Evolutionary conservation across 2,888 invertebrate genomes (phyloP).

Genomic region (Timema podura): DNA sequence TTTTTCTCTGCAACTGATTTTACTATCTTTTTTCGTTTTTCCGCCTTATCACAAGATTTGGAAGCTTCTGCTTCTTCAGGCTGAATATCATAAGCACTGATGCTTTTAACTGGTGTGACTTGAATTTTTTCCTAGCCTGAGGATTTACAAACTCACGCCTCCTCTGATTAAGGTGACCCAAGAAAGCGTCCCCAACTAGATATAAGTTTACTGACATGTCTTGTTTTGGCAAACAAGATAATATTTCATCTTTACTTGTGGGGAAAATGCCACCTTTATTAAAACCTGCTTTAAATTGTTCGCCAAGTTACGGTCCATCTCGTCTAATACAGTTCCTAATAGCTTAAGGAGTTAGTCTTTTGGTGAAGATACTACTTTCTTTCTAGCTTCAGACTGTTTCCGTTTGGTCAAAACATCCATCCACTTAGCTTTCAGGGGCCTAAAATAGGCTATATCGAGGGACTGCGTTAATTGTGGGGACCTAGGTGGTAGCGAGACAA

Average conservation of each 20-base stretch:
- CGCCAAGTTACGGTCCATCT: not conserved
- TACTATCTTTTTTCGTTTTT: too few relatives aligned
- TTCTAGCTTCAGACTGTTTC: slow-evolving; percentile 23
- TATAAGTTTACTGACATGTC: too few relatives aligned
- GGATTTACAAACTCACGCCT: too few relatives aligned
- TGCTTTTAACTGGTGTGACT: too few relatives aligned
- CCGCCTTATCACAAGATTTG: too few relatives aligned
- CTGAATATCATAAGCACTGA: too few relatives aligned
- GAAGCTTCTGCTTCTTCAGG: too few relatives aligned
- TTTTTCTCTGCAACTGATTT: too few relatives aligned
- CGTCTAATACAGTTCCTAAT: not conserved
- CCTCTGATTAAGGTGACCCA: too few relatives aligned
- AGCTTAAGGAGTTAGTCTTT: not conserved
- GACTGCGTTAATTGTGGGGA: slow-evolving; percentile 33
- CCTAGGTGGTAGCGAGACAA: slow-evolving; percentile 31
- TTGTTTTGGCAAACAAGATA: not conserved
- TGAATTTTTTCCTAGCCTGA: too few relatives aligned
- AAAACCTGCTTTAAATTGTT: not conserved
- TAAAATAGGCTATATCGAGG: slow-evolving; percentile 35
- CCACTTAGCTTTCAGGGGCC: slow-evolving; percentile 35
- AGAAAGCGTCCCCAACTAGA: too few relatives aligned
- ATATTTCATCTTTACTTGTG: not conserved
- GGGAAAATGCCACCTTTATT: slow-evolving; percentile 2
- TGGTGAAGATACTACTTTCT: not conserved
- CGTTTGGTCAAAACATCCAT: slow-evolving; percentile 28